phyloP scores from a whole-genome alignment of 2,113 vertebrate species.

The Trematocara marginatum region DNA sequence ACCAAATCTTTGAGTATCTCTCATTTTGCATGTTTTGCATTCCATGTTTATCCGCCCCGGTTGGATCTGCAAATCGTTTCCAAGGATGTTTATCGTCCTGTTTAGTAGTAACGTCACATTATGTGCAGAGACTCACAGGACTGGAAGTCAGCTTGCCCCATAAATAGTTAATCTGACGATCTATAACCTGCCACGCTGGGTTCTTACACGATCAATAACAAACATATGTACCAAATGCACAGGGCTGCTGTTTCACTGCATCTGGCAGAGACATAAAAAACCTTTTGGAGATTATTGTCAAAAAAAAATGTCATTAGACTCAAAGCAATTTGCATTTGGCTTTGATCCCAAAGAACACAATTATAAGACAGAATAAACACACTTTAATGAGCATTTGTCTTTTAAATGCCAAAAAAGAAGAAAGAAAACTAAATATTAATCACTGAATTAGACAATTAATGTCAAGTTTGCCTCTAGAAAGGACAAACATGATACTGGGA shows the following conservation, averaged over 20 bases:
- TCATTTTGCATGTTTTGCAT: neutral
- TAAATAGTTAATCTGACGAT: neutral
- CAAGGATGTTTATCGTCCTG: neutral
- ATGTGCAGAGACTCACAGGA: neutral
- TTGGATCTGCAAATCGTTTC: accelerated
- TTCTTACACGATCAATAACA: neutral
- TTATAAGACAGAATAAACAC: neutral
- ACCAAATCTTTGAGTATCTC: neutral
- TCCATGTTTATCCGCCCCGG: neutral
- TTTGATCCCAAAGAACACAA: neutral
- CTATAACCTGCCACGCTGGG: neutral
- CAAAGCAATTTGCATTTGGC: neutral
- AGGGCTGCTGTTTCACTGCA: neutral
- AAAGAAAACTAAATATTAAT: neutral
- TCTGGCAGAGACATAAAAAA: neutral
- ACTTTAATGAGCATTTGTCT: neutral
- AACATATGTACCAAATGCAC: neutral
- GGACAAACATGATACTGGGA: neutral
- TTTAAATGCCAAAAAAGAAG: neutral
- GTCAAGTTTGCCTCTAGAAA: neutral
- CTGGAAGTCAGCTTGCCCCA: neutral
- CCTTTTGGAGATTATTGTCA: neutral
- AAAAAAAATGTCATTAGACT: neutral
- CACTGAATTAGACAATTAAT: neutral
- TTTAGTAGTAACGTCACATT: neutral